phyloP scores from a whole-genome alignment of 2,113 vertebrate species.

The Sinocyclocheilus maitianheensis region DNA sequence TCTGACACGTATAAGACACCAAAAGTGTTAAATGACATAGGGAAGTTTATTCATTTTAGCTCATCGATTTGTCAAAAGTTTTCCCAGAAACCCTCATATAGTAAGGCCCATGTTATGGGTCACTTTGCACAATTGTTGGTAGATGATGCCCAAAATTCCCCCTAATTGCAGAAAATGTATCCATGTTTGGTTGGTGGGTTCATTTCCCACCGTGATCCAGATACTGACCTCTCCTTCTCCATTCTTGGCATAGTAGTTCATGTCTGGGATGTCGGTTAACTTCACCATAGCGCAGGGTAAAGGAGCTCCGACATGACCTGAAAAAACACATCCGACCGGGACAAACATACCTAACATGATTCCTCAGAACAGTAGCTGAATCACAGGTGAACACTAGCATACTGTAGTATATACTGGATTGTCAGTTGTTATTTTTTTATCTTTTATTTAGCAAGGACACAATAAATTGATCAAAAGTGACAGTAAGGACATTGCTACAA shows the following conservation, averaged over 20 bases:
- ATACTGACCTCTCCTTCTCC: slow-evolving; percentile 76
- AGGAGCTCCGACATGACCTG: slow-evolving; percentile 79
- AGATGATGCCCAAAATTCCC: not conserved
- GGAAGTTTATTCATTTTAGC: not conserved
- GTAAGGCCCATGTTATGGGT: not conserved
- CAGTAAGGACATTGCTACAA: too few species aligned
- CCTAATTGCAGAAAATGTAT: not conserved
- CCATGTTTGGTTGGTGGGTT: not conserved
- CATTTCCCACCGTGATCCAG: not conserved
- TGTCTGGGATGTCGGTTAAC: slow-evolving; percentile 77
- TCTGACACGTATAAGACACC: slow-evolving; percentile 61
- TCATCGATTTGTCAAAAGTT: not conserved
- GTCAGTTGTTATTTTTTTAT: too few species aligned
- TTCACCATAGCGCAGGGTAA: slow-evolving; percentile 77
- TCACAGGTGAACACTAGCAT: too few species aligned
- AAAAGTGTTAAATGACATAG: not conserved
- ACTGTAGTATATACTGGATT: too few species aligned
- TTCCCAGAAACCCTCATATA: not conserved
- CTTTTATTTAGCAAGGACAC: too few species aligned
- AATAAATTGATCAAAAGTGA: too few species aligned
- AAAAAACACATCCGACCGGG: slow-evolving; percentile 26
- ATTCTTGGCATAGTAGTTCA: slow-evolving; percentile 76
- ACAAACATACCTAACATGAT: not conserved
- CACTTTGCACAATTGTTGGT: not conserved
- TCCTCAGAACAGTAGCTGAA: too few species aligned